Percentiles rank a stretch among this genome's conserved stretches.
phyloP scores from a whole-genome alignment of 2,888 invertebrate genomes.

The Tenodera sinensis region DNA sequence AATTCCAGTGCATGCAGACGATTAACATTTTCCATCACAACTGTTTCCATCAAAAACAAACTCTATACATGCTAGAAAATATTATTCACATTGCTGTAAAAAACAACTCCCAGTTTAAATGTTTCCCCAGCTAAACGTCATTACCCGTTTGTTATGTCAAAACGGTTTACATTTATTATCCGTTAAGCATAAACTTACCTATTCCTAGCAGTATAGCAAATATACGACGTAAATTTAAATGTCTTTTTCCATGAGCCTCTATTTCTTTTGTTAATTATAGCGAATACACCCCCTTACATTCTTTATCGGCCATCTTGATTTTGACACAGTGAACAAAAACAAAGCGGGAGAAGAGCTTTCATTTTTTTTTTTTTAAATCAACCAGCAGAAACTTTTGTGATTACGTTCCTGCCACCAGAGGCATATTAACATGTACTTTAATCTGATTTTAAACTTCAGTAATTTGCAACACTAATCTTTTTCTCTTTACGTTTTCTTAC shows the following conservation, averaged over 20 bases:
- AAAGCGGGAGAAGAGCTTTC: not conserved
- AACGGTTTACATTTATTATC: not conserved
- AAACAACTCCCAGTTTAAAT: not conserved
- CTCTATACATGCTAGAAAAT: too few species aligned
- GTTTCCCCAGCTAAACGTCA: not conserved
- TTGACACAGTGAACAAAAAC: not conserved
- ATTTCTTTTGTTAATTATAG: not conserved
- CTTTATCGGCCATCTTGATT: not conserved
- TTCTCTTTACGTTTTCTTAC: too few species aligned
- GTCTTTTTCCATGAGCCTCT: not conserved
- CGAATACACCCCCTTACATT: not conserved
- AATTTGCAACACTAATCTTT: too few species aligned
- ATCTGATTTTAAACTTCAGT: too few species aligned
- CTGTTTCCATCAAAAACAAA: not conserved
- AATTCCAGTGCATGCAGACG: not conserved
- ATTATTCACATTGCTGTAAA: not conserved
- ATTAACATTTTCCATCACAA: not conserved
- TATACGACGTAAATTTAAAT: not conserved
- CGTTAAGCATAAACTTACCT: not conserved
- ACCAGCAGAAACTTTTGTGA: too few species aligned
- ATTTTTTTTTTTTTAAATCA: not conserved
- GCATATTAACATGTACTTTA: too few species aligned
- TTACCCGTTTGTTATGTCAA: not conserved
- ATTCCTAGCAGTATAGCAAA: not conserved
- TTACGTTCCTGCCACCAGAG: too few species aligned